Percentiles rank a stretch among this genome's conserved stretches.
Evolutionary conservation across 2,888 invertebrate species (phyloP).

Genomic region (Azorinus chamasolen): DNA sequence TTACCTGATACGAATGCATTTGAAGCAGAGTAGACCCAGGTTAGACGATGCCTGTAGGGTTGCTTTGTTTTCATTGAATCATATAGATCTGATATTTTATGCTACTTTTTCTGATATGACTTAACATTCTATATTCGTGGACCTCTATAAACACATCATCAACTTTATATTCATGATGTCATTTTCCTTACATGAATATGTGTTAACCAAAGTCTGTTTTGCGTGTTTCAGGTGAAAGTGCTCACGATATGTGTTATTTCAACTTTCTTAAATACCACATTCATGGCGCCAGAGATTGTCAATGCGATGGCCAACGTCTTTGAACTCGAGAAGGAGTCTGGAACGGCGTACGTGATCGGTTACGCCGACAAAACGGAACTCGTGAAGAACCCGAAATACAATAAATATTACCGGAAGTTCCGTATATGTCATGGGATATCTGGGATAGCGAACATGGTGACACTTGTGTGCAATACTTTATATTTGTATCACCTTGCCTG

Average conservation of each 20-base stretch:
- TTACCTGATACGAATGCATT: too few species aligned
- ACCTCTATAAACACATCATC: too few species aligned
- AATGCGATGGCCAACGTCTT: slow-evolving; percentile 69
- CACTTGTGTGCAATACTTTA: slow-evolving; percentile 67
- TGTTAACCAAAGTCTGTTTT: too few species aligned
- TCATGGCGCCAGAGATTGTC: slow-evolving; percentile 72
- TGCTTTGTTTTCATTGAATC: too few species aligned
- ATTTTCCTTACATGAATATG: too few species aligned
- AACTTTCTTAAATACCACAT: slow-evolving; percentile 67
- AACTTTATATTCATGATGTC: too few species aligned
- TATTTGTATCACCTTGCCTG: slow-evolving; percentile 70
- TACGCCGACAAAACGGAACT: slow-evolving; percentile 71
- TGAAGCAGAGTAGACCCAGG: too few species aligned
- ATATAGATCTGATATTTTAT: too few species aligned
- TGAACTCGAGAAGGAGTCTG: slow-evolving; percentile 69
- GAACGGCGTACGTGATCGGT: slow-evolving; percentile 70
- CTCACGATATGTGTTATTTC: slow-evolving; percentile 61
- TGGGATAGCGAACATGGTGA: slow-evolving; percentile 64
- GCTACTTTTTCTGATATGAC: too few species aligned
- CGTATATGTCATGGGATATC: slow-evolving; percentile 69
- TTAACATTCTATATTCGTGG: too few species aligned
- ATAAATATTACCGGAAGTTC: slow-evolving; percentile 63
- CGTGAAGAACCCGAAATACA: slow-evolving; percentile 69
- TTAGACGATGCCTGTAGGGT: too few species aligned
- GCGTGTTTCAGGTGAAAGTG: slow-evolving; percentile 61